phyloP scores from a whole-genome alignment of 92 coral and sea anemone species.

The Phenganax stokvisi region DNA sequence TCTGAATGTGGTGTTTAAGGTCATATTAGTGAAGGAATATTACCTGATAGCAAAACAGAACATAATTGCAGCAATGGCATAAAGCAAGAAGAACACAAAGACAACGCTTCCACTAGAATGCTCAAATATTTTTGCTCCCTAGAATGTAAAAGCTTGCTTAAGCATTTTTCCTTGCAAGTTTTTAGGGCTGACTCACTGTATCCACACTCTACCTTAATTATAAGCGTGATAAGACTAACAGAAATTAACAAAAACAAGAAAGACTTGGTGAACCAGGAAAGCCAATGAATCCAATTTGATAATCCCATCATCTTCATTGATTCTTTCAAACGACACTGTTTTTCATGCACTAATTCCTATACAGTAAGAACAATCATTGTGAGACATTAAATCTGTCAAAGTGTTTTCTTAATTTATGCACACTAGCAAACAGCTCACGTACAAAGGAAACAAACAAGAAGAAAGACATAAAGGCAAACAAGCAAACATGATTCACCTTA shows the following conservation, averaged over 20 bases:
- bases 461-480: too few relatives aligned
- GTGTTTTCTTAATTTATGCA: too few relatives aligned
- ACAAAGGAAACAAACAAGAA: too few relatives aligned
- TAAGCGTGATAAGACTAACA: slow-evolving; percentile 52
- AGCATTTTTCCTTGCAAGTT: not conserved
- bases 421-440: too few relatives aligned
- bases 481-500: slow-evolving; percentile 51
- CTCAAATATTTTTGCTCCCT: slow-evolving; percentile 82
- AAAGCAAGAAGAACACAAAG: slow-evolving; percentile 68
- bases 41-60: slow-evolving; percentile 88
- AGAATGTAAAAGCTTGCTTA: not conserved
- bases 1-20: too few relatives aligned
- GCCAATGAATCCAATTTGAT: slow-evolving; percentile 96
- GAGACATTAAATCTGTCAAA: too few relatives aligned
- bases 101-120: slow-evolving; percentile 68
- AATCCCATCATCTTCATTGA: slow-evolving; percentile 99
- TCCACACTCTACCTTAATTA: slow-evolving; percentile 57
- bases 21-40: not conserved
- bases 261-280: slow-evolving; percentile 83
- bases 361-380: not conserved
- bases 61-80: slow-evolving; percentile 59
- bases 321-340: slow-evolving; percentile 89
- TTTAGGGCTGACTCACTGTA: not conserved
- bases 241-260: slow-evolving; percentile 69
- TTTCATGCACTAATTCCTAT: slow-evolving; percentile 86